phyloP scores from a whole-genome alignment of 2,888 invertebrate species.

The Spisula solida region DNA sequence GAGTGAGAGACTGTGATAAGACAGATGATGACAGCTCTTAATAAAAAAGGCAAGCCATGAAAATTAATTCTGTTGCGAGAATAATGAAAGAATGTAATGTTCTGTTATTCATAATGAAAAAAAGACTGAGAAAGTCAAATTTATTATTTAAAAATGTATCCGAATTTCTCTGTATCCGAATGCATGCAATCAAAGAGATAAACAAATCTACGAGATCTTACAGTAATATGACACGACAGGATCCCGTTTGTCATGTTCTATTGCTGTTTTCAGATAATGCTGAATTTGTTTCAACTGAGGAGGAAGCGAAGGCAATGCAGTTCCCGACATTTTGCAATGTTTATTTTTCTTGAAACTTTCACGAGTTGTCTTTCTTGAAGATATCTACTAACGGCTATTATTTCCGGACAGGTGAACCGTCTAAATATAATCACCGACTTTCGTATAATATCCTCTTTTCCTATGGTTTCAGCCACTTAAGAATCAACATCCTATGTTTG shows the following conservation, averaged over 20 bases:
- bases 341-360: neutral
- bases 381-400: neutral
- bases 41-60: too few relatives aligned
- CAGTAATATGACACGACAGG: conserved; percentile 96
- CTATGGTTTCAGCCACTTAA: too few relatives aligned
- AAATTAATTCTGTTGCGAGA: too few relatives aligned
- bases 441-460: neutral
- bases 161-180: conserved; percentile 28
- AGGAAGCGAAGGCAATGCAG: conserved; percentile 82
- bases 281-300: conserved; percentile 94
- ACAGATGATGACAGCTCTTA: too few relatives aligned
- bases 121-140: too few relatives aligned
- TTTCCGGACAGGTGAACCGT: neutral
- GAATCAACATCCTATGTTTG: too few relatives aligned
- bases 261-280: conserved; percentile 96
- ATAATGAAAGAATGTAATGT: too few relatives aligned
- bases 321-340: conserved; percentile 52
- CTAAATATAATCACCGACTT: neutral
- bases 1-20: too few relatives aligned
- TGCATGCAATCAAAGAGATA: neutral
- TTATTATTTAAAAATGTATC: conserved; percentile 6
- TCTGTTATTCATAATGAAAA: too few relatives aligned
- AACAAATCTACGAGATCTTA: conserved; percentile 72
- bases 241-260: conserved; percentile 96
- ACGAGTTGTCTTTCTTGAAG: neutral